phyloP scores from a whole-genome alignment of 1,140 invertebrate species.

The Sycophila sp. region DNA sequence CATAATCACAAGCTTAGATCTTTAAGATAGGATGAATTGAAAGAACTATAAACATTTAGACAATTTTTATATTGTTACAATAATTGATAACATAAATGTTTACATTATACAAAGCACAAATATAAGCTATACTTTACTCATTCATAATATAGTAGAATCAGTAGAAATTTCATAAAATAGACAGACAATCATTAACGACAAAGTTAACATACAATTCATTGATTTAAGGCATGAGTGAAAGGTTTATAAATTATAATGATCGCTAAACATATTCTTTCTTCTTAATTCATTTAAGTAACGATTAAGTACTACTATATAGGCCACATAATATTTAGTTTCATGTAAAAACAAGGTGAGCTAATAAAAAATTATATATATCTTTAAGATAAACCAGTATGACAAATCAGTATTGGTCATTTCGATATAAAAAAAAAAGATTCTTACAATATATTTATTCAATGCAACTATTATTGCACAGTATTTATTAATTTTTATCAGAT shows the following conservation, averaged over 20 bases:
- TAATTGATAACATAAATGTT: constrained; percentile 30
- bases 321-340: constrained; percentile 8
- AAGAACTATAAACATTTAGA: constrained; percentile 30
- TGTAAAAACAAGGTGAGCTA: neutral
- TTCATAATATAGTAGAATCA: neutral
- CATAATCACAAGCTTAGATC: too few relatives aligned
- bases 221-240: constrained; percentile 9
- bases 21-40: constrained; percentile 15
- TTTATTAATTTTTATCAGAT: neutral
- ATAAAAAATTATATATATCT: neutral
- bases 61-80: constrained; percentile 39
- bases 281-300: constrained; percentile 11
- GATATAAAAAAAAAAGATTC: neutral
- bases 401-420: neutral
- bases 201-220: constrained; percentile 6
- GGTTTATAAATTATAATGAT: constrained; percentile 2
- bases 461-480: constrained; percentile 21
- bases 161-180: constrained; percentile 18
- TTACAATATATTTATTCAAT: constrained; percentile 1
- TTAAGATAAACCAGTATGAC: neutral
- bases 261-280: neutral
- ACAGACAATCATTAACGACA: too few relatives aligned
- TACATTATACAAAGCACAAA: constrained; percentile 28
- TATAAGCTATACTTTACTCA: constrained; percentile 5
- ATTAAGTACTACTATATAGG: too few relatives aligned